Conservation (phyloP, 2,113 vertebrate genomes). For the Datnioides undecimradiatus region DNA sequence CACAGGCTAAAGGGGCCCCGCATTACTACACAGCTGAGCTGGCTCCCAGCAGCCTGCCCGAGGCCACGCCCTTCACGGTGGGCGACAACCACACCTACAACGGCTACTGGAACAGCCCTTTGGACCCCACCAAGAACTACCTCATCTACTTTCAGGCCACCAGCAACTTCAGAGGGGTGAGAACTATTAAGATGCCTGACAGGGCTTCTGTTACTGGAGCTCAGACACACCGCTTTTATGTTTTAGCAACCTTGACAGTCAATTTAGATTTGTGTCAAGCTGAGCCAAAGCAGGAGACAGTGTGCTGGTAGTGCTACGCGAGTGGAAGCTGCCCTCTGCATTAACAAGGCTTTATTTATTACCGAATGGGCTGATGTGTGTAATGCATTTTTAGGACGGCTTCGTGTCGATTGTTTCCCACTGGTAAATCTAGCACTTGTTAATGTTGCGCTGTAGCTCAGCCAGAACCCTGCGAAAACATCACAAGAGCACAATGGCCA, state of each 20-base stretch:
- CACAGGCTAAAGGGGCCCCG: slow-evolving; percentile 83
- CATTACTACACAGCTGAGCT: slow-evolving; percentile 95
- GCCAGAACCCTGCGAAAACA: background rate
- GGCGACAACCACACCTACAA: slow-evolving; percentile 98
- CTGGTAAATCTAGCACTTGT: background rate
- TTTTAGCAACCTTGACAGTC: slow-evolving; percentile 42
- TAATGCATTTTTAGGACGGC: slow-evolving; percentile 15
- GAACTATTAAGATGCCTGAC: slow-evolving; percentile 13
- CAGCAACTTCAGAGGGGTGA: slow-evolving; percentile 94
- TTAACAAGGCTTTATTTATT: slow-evolving; percentile 31
- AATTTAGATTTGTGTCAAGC: slow-evolving; percentile 42
- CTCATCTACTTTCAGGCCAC: slow-evolving; percentile 96
- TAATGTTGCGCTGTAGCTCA: slow-evolving; percentile 21
- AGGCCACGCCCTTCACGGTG: slow-evolving; percentile 94
- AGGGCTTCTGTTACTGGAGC: background rate
- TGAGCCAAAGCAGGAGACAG: slow-evolving; percentile 4
- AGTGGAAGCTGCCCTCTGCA: background rate
- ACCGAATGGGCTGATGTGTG: background rate
- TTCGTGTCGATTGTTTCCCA: slow-evolving; percentile 17
- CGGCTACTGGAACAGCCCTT: slow-evolving; percentile 94
- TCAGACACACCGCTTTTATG: slow-evolving; percentile 12
- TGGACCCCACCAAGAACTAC: slow-evolving; percentile 94
- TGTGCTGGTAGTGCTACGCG: background rate
- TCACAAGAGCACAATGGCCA: background rate
- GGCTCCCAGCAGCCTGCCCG: slow-evolving; percentile 89